phyloP scores from a whole-genome alignment of 2,888 invertebrate genomes.

The Teleogryllus oceanicus region DNA sequence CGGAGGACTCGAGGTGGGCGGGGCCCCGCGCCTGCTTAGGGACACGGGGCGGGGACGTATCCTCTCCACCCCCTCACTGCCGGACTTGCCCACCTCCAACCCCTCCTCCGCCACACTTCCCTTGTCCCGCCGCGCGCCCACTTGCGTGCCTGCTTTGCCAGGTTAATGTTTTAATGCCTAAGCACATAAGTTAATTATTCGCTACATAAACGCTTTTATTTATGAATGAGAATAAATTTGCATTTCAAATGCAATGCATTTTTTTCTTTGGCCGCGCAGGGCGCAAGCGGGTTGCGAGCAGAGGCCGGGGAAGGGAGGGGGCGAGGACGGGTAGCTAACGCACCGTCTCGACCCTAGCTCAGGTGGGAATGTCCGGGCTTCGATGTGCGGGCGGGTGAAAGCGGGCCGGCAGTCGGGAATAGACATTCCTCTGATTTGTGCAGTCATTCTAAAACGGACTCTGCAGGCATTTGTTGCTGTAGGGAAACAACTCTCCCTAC shows the following conservation, averaged over 20 bases:
- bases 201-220: slow-evolving; percentile 20
- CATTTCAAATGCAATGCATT: slow-evolving; percentile 18
- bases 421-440: no score
- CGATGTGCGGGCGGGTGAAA: no score
- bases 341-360: no score
- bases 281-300: no score
- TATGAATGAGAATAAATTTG: slow-evolving; percentile 23
- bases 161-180: slow-evolving; percentile 18
- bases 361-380: no score
- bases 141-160: slow-evolving; percentile 9
- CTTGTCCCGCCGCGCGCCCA: neutral
- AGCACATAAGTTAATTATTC: slow-evolving; percentile 21
- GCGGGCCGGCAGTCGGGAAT: no score
- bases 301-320: no score
- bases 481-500: no score
- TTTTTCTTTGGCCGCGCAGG: slow-evolving; percentile 11
- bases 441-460: no score
- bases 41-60: neutral
- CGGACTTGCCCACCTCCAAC: slow-evolving; percentile 1
- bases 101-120: neutral
- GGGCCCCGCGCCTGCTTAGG: neutral
- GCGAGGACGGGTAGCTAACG: no score
- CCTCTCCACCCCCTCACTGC: slow-evolving; percentile 11
- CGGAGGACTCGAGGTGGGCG: neutral
- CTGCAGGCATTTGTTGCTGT: no score